A percentile compares a stretch with the other conserved stretches of the same genome.
Conservation (phyloP, 2,888 invertebrate species). For the Brachyptera risi region DNA sequence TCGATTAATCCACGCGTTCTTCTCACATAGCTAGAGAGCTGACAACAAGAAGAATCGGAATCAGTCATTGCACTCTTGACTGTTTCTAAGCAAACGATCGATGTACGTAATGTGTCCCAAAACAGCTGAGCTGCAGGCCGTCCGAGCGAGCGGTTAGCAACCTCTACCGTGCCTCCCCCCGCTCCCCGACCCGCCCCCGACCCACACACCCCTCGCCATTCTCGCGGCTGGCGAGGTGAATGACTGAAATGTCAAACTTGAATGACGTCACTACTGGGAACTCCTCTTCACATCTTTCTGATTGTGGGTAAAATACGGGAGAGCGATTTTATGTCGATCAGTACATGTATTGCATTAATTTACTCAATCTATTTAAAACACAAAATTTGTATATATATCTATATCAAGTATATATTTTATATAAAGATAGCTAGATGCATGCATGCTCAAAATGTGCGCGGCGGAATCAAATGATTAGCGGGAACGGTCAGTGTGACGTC, state of each 20-base stretch:
- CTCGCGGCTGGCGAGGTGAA: slow-evolving; percentile 30
- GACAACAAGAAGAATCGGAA: slow-evolving; percentile 6
- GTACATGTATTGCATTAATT: too few relatives aligned
- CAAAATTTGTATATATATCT: too few relatives aligned
- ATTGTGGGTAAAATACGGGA: too few relatives aligned
- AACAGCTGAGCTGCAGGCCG: slow-evolving; percentile 33
- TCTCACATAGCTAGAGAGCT: too few relatives aligned
- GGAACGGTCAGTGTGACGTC: slow-evolving; percentile 25
- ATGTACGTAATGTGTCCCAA: slow-evolving; percentile 16
- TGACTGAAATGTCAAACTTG: slow-evolving; percentile 32
- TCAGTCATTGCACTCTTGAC: slow-evolving; percentile 28
- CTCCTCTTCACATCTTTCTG: too few relatives aligned
- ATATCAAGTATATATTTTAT: too few relatives aligned
- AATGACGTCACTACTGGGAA: slow-evolving; percentile 27
- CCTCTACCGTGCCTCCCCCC: slow-evolving; percentile 18
- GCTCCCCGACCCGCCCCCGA: slow-evolving; percentile 1
- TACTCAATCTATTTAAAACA: too few relatives aligned
- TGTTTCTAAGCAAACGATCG: neutral
- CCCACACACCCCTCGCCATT: neutral
- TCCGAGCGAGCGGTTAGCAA: slow-evolving; percentile 26
- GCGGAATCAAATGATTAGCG: slow-evolving; percentile 1
- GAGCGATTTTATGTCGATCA: too few relatives aligned
- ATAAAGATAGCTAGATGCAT: too few relatives aligned
- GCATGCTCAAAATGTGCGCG: too few relatives aligned
- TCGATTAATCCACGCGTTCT: too few relatives aligned